Percentiles rank a stretch among this genome's conserved stretches.
Conservation (phyloP, 2,113 vertebrate species). For the Microcebus tavaratra region DNA sequence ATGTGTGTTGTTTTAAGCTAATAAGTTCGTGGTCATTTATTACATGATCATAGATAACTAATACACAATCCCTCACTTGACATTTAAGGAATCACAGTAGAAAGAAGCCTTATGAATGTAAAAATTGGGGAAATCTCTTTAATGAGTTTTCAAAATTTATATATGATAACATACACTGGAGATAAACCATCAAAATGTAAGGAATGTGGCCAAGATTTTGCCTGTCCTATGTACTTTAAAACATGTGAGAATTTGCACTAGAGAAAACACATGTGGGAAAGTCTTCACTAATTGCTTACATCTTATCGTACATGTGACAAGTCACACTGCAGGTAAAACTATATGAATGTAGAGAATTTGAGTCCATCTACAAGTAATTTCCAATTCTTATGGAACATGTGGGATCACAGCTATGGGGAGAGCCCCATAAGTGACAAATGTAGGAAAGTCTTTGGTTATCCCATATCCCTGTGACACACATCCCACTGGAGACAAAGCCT, state of each 20-base stretch:
- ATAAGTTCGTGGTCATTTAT: neutral
- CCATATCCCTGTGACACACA: neutral
- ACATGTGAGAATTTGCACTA: neutral
- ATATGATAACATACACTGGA: neutral
- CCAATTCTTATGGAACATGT: neutral
- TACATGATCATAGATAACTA: neutral
- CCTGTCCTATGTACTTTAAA: neutral
- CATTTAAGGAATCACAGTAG: neutral
- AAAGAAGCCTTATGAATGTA: neutral
- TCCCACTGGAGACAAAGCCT: neutral
- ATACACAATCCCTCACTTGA: neutral
- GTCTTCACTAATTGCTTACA: neutral
- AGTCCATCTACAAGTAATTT: neutral
- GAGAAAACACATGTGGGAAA: neutral
- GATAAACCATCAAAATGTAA: neutral
- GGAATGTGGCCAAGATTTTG: neutral
- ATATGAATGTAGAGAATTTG: neutral
- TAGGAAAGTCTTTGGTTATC: neutral
- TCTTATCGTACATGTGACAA: neutral
- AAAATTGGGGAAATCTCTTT: neutral
- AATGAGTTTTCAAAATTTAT: constrained; percentile 2
- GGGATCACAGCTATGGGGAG: neutral
- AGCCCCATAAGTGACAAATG: neutral
- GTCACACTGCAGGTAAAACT: neutral
- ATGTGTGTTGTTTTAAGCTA: neutral